Conservation (phyloP, 2,888 invertebrate genomes). For the Polyommatus iphigenia region DNA sequence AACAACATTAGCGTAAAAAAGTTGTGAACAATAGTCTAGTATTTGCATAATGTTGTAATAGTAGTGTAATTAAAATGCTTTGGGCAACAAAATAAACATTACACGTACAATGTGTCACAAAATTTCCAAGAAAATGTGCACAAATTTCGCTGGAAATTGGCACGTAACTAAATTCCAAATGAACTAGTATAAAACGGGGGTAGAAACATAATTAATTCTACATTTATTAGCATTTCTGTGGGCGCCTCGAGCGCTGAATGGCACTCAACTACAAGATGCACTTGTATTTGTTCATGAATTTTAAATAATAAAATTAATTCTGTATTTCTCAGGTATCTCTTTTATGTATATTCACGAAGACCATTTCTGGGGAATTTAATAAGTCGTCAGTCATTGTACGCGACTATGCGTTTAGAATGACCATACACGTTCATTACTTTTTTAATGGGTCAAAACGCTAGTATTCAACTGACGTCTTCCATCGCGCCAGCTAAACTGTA, state of each 20-base stretch:
- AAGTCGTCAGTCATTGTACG: not conserved
- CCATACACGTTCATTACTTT: too few relatives aligned
- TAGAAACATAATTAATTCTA: conserved; percentile 22
- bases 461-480: too few relatives aligned
- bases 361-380: not conserved
- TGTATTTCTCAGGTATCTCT: not conserved
- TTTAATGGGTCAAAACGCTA: too few relatives aligned
- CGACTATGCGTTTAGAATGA: too few relatives aligned
- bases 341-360: not conserved
- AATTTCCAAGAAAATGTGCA: not conserved
- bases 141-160: not conserved
- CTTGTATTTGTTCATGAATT: conserved; percentile 16
- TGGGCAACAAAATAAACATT: not conserved
- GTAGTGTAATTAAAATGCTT: too few relatives aligned
- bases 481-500: too few relatives aligned
- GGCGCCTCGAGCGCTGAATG: conserved; percentile 8
- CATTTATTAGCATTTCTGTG: conserved; percentile 19
- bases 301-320: conserved; percentile 16
- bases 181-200: not conserved
- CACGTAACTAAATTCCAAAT: not conserved
- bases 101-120: not conserved
- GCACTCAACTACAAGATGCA: conserved; percentile 11
- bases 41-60: too few relatives aligned
- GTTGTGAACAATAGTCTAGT: too few relatives aligned
- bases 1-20: too few relatives aligned